Conservation (phyloP, 2,888 invertebrate genomes). For the Morinoia aosen region DNA sequence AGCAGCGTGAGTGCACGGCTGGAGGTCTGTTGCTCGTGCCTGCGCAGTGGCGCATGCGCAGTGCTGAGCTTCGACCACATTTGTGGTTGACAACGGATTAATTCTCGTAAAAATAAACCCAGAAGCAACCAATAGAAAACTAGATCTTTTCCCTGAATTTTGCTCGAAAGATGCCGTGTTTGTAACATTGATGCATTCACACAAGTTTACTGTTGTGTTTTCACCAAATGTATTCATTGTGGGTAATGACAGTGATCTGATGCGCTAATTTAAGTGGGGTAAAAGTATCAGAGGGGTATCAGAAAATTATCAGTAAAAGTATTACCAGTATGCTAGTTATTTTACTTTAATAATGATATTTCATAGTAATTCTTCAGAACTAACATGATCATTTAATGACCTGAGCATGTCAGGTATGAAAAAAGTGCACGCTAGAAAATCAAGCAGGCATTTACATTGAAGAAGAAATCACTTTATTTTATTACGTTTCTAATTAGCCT, state of each 20-base stretch:
- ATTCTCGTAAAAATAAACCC: neutral
- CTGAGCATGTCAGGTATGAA: neutral
- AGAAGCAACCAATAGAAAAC: neutral
- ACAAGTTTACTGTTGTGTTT: no score
- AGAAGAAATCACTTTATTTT: neutral
- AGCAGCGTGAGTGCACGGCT: neutral
- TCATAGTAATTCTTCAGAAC: no score
- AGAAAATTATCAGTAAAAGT: no score
- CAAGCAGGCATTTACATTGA: neutral
- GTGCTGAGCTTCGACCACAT: neutral
- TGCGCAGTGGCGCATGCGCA: neutral
- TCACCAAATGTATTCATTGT: no score
- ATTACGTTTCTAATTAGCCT: neutral
- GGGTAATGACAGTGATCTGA: no score
- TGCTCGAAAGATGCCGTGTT: neutral
- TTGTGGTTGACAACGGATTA: neutral
- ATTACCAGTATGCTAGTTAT: no score
- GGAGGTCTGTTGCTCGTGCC: neutral
- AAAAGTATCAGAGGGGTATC: no score
- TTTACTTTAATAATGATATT: no score
- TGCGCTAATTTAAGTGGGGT: no score
- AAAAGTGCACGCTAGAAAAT: neutral
- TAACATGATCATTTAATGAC: no score
- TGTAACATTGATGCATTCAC: no score
- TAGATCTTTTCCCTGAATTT: neutral